Conservation (phyloP, 2,888 invertebrate species). For the Drosophila nigricruria region DNA sequence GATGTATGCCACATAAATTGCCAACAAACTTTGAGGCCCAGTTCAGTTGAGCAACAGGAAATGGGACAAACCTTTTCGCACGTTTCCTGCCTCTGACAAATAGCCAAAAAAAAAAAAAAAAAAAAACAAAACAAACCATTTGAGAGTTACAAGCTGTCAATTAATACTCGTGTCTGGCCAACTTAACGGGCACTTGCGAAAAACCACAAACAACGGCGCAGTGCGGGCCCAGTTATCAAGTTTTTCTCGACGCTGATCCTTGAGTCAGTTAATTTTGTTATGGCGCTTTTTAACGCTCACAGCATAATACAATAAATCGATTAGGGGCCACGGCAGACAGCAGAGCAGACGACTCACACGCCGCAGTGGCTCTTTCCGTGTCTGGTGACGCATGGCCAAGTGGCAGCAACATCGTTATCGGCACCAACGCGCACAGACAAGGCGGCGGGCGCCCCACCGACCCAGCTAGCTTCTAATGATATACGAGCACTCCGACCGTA, state of each 20-base stretch:
- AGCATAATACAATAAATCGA: constrained; percentile 70
- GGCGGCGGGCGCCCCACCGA: constrained; percentile 28
- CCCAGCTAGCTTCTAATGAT: constrained; percentile 35
- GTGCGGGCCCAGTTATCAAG: constrained; percentile 31
- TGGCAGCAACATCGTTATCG: constrained; percentile 64
- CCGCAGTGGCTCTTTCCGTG: constrained; percentile 27
- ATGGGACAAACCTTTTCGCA: neutral
- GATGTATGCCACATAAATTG: constrained; percentile 61
- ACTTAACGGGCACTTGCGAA: constrained; percentile 43
- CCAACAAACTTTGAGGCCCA: constrained; percentile 5
- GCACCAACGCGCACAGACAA: constrained; percentile 42
- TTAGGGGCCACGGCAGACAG: constrained; percentile 45
- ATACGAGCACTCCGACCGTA: constrained; percentile 22
- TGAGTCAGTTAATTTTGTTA: constrained; percentile 43
- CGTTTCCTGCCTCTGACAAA: constrained; percentile 42
- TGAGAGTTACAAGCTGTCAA: constrained; percentile 51
- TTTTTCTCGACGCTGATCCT: constrained; percentile 46
- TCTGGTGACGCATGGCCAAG: constrained; percentile 58
- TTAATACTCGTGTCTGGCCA: constrained; percentile 49
- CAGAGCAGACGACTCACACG: constrained; percentile 4
- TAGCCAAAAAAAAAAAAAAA: constrained; percentile 1
- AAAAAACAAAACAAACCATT: constrained; percentile 17
- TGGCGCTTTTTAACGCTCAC: constrained; percentile 50
- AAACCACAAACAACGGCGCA: neutral
- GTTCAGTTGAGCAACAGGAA: neutral